A percentile compares a stretch with the other conserved stretches of the same genome.
phyloP scores from a whole-genome alignment of 2,888 invertebrate species.

The Hemicrepidius hirtus region DNA sequence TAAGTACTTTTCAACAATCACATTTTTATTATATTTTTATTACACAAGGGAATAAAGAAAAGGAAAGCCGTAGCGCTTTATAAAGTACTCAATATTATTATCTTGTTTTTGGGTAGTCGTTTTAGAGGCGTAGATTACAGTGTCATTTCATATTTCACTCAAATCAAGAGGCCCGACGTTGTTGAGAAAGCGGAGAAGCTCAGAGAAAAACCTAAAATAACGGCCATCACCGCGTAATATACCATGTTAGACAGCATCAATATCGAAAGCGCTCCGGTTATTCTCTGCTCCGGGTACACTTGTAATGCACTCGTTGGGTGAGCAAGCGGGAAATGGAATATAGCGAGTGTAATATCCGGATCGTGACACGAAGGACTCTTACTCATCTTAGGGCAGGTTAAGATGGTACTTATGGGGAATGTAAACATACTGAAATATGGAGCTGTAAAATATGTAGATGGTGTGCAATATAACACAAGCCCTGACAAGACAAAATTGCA shows the following conservation, averaged over 20 bases:
- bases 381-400: constrained; percentile 49
- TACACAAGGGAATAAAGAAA: not conserved
- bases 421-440: constrained; percentile 45
- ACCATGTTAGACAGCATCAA: constrained; percentile 30
- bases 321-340: constrained; percentile 54
- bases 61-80: not conserved
- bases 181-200: constrained; percentile 17
- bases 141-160: constrained; percentile 17
- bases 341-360: constrained; percentile 55
- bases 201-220: constrained; percentile 15
- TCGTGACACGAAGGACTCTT: constrained; percentile 49
- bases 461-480: constrained; percentile 47
- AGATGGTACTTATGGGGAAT: constrained; percentile 42
- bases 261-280: constrained; percentile 33
- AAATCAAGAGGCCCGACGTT: not conserved
- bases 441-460: constrained; percentile 43
- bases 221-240: constrained; percentile 16
- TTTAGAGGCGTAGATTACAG: constrained; percentile 11
- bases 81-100: constrained; percentile 17
- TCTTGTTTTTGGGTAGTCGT: not conserved
- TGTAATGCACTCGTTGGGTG: constrained; percentile 41
- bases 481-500: constrained; percentile 51
- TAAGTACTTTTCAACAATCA: not conserved
- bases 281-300: constrained; percentile 20
- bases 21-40: not conserved